A percentile compares a stretch with the other conserved stretches of the same genome.
Conservation (phyloP, 2,113 vertebrate genomes). For the Callipepla squamata region DNA sequence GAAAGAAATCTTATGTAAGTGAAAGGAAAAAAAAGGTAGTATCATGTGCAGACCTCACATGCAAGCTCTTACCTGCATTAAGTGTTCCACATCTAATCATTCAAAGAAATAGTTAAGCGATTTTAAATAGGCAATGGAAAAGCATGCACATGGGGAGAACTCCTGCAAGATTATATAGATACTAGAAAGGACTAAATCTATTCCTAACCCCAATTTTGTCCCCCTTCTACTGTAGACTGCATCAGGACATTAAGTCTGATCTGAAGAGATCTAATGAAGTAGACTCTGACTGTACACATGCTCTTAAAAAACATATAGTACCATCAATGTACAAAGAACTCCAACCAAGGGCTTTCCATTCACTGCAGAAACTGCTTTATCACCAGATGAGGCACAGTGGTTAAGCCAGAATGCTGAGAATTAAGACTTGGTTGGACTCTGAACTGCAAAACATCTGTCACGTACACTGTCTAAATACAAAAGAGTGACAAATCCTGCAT, state of each 20-base stretch:
- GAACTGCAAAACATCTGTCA: neutral
- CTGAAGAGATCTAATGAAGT: neutral
- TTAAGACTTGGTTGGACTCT: neutral
- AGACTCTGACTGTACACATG: neutral
- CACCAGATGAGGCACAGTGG: neutral
- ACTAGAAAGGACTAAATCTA: neutral
- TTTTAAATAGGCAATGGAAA: neutral
- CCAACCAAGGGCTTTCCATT: neutral
- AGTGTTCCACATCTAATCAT: neutral
- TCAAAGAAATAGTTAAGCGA: neutral
- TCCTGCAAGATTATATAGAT: neutral
- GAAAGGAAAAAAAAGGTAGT: neutral
- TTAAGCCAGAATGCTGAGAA: neutral
- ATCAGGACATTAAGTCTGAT: neutral
- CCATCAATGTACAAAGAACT: neutral
- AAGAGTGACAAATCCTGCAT: neutral
- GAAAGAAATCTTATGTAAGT: neutral
- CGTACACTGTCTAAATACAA: neutral
- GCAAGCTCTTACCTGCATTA: neutral
- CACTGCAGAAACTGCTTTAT: neutral
- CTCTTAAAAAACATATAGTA: neutral
- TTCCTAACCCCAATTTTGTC: fast-evolving
- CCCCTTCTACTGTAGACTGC: neutral
- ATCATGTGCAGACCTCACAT: neutral
- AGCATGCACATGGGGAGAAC: fast-evolving